A percentile compares a stretch with the other conserved stretches of the same genome.
phyloP scores from a whole-genome alignment of 1,140 invertebrate species.

The Ceratina japonica region DNA sequence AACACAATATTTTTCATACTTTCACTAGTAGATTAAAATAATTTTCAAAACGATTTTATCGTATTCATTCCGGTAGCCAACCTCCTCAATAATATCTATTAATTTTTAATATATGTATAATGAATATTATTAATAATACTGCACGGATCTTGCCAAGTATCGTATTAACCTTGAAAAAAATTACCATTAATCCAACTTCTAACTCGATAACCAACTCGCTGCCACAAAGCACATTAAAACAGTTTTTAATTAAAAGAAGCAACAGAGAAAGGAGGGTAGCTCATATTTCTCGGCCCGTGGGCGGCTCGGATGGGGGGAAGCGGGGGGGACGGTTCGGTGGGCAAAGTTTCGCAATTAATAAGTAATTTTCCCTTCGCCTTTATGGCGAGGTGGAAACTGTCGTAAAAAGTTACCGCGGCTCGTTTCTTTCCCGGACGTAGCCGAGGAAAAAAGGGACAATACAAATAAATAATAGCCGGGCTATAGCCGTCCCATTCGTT shows the following conservation, averaged over 20 bases:
- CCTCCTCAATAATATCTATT: no score
- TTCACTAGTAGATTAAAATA: no score
- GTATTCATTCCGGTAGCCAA: no score
- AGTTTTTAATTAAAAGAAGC: slow-evolving; percentile 21
- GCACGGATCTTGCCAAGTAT: no score
- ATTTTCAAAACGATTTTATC: no score
- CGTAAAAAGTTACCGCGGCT: slow-evolving; percentile 36
- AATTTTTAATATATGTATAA: no score
- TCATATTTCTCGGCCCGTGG: slow-evolving; percentile 15
- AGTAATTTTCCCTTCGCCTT: slow-evolving; percentile 36
- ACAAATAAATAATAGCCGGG: slow-evolving; percentile 41
- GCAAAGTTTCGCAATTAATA: slow-evolving; percentile 45
- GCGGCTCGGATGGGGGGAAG: no score
- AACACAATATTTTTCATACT: no score
- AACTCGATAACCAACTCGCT: neutral
- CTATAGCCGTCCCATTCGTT: slow-evolving; percentile 26
- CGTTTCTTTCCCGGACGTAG: slow-evolving; percentile 25
- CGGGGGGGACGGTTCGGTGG: no score
- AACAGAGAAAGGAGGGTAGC: neutral
- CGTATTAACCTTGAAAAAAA: neutral
- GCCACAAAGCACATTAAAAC: slow-evolving; percentile 17
- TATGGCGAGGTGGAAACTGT: slow-evolving; percentile 32
- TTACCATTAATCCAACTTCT: neutral
- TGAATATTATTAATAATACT: no score
- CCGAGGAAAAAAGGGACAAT: slow-evolving; percentile 1